Evolutionary conservation across 2,888 invertebrate genomes (phyloP), one percentile per base, ranked within the genome.

Genomic region (Thereva unica): DNA sequence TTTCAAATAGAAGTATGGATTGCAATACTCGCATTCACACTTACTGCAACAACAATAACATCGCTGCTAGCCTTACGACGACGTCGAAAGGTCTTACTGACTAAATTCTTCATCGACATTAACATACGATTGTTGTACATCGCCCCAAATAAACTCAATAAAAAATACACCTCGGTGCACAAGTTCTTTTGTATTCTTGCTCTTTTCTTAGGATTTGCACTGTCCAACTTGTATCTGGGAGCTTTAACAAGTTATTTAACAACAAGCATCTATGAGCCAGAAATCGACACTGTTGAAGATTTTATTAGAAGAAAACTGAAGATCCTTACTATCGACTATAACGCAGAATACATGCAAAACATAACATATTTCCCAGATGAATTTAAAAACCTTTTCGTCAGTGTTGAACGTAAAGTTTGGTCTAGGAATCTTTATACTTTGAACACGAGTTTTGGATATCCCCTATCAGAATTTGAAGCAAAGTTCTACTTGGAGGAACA

Each of bases 211-310:
- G 74, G 74, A 2, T 75, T 76, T 55, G 73, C 75, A 55, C 57
- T 76, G n/a, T 72, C 73, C 3, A 76, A 75, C 66, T 59, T 76
- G 38, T 76, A 75, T 68, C 68, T 75, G 41, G 73, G 75, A 6
- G 71, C 69, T 4, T 63, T 75, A 41, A 74, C 74, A 8, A 75
- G 75, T 49, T 76, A 72, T 59, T 61, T 75, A 34, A 71, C 74
- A 5, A 73, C 72, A n/a, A 66, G 72, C 0, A 71, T 73, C 5
- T 74, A 73, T 38, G 65, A 70, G 3, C 68, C 67, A 0, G 73
- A 71, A 10, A 66, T 75, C 3, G 56, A 71, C 2, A 72, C 72
- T 0, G 66, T 75, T 5, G 57, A 65, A 0, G 72, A 73, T 41
- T 42, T 76, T 41, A 71, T 73, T 4, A n/a, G 63, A 5, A 67